Base-by-base conservation (phyloP, 2,888 invertebrate species). In the Hirtodrosophila cameraria region DNA sequence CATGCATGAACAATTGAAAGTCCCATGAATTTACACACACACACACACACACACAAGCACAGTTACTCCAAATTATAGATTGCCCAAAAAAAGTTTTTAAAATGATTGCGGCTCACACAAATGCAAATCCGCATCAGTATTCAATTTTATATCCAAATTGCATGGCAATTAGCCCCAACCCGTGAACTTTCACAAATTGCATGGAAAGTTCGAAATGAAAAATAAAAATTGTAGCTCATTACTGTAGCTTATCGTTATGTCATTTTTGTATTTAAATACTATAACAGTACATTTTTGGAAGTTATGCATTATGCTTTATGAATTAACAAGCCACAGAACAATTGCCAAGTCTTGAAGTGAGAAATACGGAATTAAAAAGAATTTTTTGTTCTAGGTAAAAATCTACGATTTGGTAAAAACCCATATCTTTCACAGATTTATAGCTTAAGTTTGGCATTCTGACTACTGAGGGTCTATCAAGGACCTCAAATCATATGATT, bases 61-160 rank as follows among this genome's bases (percentile, higher is more conserved):
- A 33, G 5, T 15, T 8, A 15, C 8, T 11, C 20, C 38, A 36
- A 69, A 46, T 36, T 50, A 50, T 46, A 42, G 41, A 49, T 42
- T 38, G 31, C 5, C 6, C 27, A 16, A 33, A 27, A 8, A 36
- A 39, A 71, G 53, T 39, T 65, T 53, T 43, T 25, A 58, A 67
- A 58, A 57, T 55, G 38, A 46, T 63, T 50, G 42, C 33, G 41
- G 27, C n/a, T 45, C 49, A 70, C 57, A 36, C 46, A 41, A 71
- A 72, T 72, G 72, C 36, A 71, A 69, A 69, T 71, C 25, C 31
- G 28, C 33, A 41, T 15, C 35, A 23, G 41, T 58, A 52, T 64
- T 42, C 43, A 65, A 58, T 59, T 71, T 33, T 31, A 48, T 58
- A 52, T 13, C 36, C 49, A 41, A 64, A 57, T 41, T 25, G 46